phyloP scores from a whole-genome alignment of 2,113 vertebrate genomes.

The Melanocharis versteri region DNA sequence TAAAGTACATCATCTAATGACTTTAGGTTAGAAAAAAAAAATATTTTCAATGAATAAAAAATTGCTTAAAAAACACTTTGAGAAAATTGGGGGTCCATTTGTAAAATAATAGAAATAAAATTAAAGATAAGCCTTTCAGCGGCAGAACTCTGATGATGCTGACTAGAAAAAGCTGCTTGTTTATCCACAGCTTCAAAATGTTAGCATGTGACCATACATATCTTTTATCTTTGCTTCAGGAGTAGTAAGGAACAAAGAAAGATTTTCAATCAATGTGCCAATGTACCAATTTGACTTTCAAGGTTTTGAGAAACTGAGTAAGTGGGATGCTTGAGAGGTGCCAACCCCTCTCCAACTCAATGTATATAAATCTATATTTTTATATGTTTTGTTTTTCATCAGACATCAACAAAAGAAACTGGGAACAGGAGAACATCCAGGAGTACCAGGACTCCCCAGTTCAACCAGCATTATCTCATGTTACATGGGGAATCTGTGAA shows the following conservation, averaged over 20 bases:
- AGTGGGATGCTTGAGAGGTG: background rate
- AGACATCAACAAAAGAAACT: constrained; percentile 77
- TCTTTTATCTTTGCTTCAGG: background rate
- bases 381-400: constrained; percentile 13
- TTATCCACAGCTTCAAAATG: background rate
- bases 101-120: background rate
- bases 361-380: background rate
- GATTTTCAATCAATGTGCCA: background rate
- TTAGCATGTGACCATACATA: background rate
- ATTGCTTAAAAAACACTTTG: background rate
- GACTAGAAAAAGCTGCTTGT: background rate
- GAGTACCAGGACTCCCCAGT: constrained; percentile 78
- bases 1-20: background rate
- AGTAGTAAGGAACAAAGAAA: background rate
- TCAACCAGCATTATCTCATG: constrained; percentile 72
- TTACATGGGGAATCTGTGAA: constrained; percentile 83
- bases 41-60: background rate
- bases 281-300: background rate
- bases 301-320: background rate
- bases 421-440: constrained; percentile 78
- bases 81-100: background rate
- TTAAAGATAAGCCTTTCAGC: background rate
- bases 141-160: background rate
- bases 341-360: background rate
- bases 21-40: background rate